phyloP scores from a whole-genome alignment of 2,888 invertebrate genomes.

The Agonopterix alstromeriana region DNA sequence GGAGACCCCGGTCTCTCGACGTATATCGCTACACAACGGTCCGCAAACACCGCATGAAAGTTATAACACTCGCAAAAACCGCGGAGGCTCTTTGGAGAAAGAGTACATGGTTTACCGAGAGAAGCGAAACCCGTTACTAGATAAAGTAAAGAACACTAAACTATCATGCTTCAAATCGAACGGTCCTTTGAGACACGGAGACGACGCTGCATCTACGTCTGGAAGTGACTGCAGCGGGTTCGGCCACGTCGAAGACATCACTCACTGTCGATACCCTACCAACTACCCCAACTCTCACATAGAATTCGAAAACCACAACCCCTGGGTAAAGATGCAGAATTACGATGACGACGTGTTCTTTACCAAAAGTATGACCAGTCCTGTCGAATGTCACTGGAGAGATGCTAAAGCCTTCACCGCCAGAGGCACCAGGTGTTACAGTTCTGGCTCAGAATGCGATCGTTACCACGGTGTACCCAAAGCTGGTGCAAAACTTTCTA shows the following conservation, averaged over 20 bases:
- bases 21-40: constrained; percentile 64
- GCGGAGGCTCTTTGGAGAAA: constrained; percentile 72
- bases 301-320: constrained; percentile 69
- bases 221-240: constrained; percentile 74
- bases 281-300: constrained; percentile 54
- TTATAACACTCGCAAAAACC: constrained; percentile 65
- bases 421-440: constrained; percentile 66
- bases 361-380: constrained; percentile 51
- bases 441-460: constrained; percentile 71
- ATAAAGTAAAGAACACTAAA: constrained; percentile 83
- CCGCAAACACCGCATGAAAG: constrained; percentile 63
- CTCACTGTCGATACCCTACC: constrained; percentile 47
- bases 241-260: constrained; percentile 60
- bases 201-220: constrained; percentile 69
- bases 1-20: constrained; percentile 56
- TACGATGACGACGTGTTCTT: constrained; percentile 71
- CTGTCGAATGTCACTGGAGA: constrained; percentile 54
- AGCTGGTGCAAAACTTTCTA: constrained; percentile 62
- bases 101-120: constrained; percentile 78
- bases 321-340: constrained; percentile 67
- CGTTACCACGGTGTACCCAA: constrained; percentile 64
- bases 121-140: constrained; percentile 82
- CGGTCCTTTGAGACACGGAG: constrained; percentile 67
- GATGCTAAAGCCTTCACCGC: constrained; percentile 56
- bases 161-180: constrained; percentile 81